Percentiles rank a stretch among this genome's conserved stretches.
Conservation (phyloP, 2,113 vertebrate genomes). For the Penelope pileata region DNA sequence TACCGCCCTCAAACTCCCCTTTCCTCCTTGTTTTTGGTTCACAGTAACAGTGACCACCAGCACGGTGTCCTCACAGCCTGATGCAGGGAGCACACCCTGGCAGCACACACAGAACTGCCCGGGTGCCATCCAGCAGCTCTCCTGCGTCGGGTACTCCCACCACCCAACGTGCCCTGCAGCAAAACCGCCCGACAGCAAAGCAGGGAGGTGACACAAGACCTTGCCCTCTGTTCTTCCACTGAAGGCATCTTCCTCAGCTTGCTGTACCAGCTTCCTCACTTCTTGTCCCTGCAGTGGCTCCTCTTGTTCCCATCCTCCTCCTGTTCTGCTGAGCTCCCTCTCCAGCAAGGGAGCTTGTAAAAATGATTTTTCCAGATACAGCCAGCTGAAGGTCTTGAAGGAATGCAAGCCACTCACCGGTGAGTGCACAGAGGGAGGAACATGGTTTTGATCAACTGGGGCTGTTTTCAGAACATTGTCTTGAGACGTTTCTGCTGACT, state of each 20-base stretch:
- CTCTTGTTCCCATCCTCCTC: not conserved
- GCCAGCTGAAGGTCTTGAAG: not conserved
- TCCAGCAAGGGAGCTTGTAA: not conserved
- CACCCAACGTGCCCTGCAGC: fast-evolving
- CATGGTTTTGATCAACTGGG: not conserved
- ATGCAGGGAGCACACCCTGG: not conserved
- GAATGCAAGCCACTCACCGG: not conserved
- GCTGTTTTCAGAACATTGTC: not conserved
- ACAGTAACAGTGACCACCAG: not conserved
- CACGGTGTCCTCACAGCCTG: fast-evolving
- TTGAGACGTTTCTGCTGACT: not conserved
- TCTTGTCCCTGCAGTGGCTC: not conserved
- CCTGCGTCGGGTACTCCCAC: not conserved
- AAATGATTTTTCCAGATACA: not conserved
- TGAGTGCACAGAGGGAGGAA: not conserved
- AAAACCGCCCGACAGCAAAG: not conserved
- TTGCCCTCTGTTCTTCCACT: not conserved
- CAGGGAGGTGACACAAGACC: not conserved
- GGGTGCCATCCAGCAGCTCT: not conserved
- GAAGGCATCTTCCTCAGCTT: not conserved
- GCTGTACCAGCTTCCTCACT: not conserved
- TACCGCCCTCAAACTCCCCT: not conserved
- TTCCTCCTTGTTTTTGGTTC: not conserved
- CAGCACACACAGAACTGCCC: fast-evolving
- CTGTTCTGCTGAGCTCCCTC: not conserved